These are phyloP conservation scores for Lagria hirta DNA, from an alignment of 2,888 invertebrate genomes.

Conservation along the genomic window DNA sequence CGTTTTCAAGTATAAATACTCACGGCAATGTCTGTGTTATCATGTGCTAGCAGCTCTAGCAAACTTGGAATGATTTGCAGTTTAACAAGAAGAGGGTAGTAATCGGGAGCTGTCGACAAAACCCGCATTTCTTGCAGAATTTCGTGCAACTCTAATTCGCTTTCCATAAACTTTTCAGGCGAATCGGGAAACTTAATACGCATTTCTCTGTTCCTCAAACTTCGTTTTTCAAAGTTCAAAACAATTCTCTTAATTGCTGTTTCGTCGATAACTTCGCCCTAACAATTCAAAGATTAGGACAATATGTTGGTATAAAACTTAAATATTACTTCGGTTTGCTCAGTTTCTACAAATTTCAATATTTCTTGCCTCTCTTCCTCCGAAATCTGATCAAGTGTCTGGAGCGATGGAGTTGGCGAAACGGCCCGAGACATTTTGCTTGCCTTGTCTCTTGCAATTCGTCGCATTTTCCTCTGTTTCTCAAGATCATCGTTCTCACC, in stretches of 20 bases:
- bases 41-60: slow-evolving; percentile 91
- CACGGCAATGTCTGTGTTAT: slow-evolving; percentile 84
- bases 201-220: slow-evolving; percentile 94
- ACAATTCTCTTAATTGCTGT: slow-evolving; percentile 84
- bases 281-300: slow-evolving; percentile 28
- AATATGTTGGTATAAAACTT: neutral
- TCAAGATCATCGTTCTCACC: slow-evolving; percentile 69
- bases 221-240: slow-evolving; percentile 91
- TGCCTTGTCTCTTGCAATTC: slow-evolving; percentile 59
- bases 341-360: slow-evolving; percentile 79
- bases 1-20: slow-evolving; percentile 30
- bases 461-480: slow-evolving; percentile 64
- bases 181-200: slow-evolving; percentile 96
- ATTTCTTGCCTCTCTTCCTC: slow-evolving; percentile 80
- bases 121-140: slow-evolving; percentile 86
- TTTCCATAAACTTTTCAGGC: slow-evolving; percentile 98
- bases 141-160: slow-evolving; percentile 78
- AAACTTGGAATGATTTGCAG: slow-evolving; percentile 86
- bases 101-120: slow-evolving; percentile 92
- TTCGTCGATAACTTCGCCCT: slow-evolving; percentile 89
- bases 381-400: slow-evolving; percentile 58
- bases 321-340: slow-evolving; percentile 68
- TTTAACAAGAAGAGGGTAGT: slow-evolving; percentile 89
- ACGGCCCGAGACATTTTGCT: slow-evolving; percentile 55
- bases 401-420: slow-evolving; percentile 53